Percentiles rank a stretch among this genome's conserved stretches.
phyloP scores from a whole-genome alignment of 2,797 vertebrate genomes.

The Hybognathus amarus region DNA sequence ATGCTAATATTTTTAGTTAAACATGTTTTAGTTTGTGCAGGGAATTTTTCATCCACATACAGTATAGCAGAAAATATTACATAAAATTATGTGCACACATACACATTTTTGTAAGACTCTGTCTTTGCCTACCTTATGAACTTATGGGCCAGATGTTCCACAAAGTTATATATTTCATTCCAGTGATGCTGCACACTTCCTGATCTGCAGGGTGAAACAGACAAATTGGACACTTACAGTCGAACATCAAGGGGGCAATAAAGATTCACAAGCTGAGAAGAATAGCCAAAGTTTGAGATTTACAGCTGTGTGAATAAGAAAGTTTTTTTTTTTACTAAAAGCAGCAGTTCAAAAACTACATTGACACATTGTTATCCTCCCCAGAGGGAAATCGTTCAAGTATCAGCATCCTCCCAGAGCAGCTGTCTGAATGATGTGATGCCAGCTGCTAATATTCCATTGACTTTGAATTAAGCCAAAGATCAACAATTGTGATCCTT shows the following conservation, averaged over 20 bases:
- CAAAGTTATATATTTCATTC: constrained; percentile 97
- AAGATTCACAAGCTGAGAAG: constrained; percentile 26
- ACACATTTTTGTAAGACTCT: constrained; percentile 16
- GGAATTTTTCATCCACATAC: not conserved
- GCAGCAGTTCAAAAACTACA: constrained; percentile 14
- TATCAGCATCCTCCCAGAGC: not conserved
- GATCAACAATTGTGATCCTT: not conserved
- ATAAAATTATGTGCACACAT: not conserved
- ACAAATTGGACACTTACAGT: constrained; percentile 35
- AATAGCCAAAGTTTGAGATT: constrained; percentile 12
- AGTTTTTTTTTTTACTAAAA: not conserved
- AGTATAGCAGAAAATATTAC: not conserved
- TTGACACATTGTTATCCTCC: constrained; percentile 2
- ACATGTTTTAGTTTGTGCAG: not conserved
- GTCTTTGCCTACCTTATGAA: constrained; percentile 88
- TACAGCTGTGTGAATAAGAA: not conserved
- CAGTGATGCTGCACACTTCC: constrained; percentile 97
- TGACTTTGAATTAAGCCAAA: not conserved
- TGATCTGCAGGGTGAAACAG: constrained; percentile 79
- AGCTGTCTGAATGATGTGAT: constrained; percentile 23
- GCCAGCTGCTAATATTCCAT: constrained; percentile 14
- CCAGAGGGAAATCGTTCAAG: not conserved
- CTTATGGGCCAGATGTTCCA: constrained; percentile 94
- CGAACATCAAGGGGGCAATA: constrained; percentile 22
- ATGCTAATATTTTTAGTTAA: not conserved